A percentile compares a stretch with the other conserved stretches of the same genome.
These are phyloP conservation scores for Strigamia maritima DNA, from an alignment of 2,888 invertebrate species.

Conservation along the genomic window DNA sequence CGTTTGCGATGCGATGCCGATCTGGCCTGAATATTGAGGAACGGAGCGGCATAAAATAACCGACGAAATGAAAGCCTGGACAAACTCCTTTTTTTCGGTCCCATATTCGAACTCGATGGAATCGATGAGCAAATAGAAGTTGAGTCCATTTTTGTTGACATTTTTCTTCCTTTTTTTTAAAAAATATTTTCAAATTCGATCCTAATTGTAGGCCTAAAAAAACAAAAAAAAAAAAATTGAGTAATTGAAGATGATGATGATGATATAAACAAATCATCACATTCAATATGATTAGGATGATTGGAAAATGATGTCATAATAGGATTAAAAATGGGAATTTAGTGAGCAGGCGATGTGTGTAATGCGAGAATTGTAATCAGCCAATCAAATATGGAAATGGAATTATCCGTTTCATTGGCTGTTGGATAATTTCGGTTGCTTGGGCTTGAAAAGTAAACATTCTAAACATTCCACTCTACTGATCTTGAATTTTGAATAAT, in stretches of 20 bases:
- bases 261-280: too few species aligned
- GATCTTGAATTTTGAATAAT: too few species aligned
- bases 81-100: conserved; percentile 41
- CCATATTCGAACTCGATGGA: conserved; percentile 37
- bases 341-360: too few species aligned
- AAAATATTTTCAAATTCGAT: neutral
- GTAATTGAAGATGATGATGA: neutral
- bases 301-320: too few species aligned
- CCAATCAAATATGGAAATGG: too few species aligned
- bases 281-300: too few species aligned
- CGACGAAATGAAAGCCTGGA: conserved; percentile 67
- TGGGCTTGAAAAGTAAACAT: too few species aligned
- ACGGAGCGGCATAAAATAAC: conserved; percentile 67
- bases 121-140: conserved; percentile 34
- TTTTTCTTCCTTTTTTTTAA: neutral
- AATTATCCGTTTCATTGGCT: too few species aligned
- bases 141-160: conserved; percentile 37
- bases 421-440: too few species aligned
- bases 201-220: neutral
- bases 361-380: too few species aligned
- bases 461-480: too few species aligned
- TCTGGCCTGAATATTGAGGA: conserved; percentile 55
- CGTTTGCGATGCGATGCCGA: neutral
- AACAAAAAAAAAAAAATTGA: neutral
- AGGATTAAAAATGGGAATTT: too few species aligned